These are phyloP conservation scores for Drosophila prolongata DNA, from an alignment of 2,888 invertebrate species.

Conservation along the genomic window DNA sequence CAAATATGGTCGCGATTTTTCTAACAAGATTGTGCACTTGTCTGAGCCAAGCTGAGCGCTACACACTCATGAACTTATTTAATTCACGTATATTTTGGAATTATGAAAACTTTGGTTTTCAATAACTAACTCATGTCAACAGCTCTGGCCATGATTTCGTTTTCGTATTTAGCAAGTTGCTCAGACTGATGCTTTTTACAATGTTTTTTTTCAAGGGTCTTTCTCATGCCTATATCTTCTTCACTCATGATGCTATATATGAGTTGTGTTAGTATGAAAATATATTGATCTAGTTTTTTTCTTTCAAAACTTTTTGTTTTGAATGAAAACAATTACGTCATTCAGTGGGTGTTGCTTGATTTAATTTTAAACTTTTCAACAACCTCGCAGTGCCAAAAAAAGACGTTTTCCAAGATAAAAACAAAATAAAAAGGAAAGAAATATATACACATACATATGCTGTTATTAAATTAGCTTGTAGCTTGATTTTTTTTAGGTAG, in stretches of 20 bases:
- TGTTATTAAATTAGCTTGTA: conserved; percentile 28
- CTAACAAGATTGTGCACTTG: conserved; percentile 75
- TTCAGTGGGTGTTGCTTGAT: conserved; percentile 58
- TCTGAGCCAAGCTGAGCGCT: conserved; percentile 21
- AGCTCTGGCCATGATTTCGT: conserved; percentile 62
- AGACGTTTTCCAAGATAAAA: conserved; percentile 42
- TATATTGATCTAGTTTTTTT: conserved; percentile 26
- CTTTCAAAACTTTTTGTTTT: conserved; percentile 42
- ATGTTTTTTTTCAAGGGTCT: conserved; percentile 41
- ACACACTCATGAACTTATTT: conserved; percentile 21
- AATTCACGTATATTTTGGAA: conserved; percentile 51
- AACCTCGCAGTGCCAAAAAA: conserved; percentile 5
- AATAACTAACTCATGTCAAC: conserved; percentile 44
- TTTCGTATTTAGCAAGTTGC: conserved; percentile 62
- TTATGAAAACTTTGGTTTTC: conserved; percentile 70
- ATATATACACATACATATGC: conserved; percentile 1
- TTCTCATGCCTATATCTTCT: conserved; percentile 19
- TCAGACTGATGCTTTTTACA: conserved; percentile 23
- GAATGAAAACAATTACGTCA: conserved; percentile 70
- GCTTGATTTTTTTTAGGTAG: conserved; percentile 6
- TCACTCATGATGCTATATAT: background rate
- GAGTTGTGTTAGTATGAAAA: conserved; percentile 7
- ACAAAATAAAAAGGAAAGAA: conserved; percentile 6
- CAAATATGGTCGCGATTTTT: conserved; percentile 80
- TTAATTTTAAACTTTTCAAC: conserved; percentile 51